Evolutionary conservation across 2,113 vertebrate species (phyloP).

Genomic region (Pipra filicauda): DNA sequence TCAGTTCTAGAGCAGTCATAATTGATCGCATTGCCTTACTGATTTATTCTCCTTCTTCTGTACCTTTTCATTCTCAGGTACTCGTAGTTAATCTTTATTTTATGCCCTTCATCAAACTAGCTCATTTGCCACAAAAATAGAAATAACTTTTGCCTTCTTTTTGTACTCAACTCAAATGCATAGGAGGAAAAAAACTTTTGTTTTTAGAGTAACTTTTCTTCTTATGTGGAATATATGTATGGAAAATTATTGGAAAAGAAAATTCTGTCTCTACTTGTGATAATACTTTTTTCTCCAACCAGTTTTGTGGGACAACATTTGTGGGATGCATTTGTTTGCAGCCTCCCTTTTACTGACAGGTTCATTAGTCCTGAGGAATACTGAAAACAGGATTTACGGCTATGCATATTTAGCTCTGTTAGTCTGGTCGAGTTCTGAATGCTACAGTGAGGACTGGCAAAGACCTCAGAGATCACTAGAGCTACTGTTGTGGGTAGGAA

Average conservation of each 20-base stretch:
- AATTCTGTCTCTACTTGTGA: not conserved
- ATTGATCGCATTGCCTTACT: not conserved
- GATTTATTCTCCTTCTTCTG: not conserved
- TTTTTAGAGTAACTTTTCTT: not conserved
- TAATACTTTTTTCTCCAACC: not conserved
- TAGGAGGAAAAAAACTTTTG: not conserved
- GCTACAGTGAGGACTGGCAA: not conserved
- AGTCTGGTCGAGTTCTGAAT: accelerated
- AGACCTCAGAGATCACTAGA: not conserved
- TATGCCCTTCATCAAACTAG: not conserved
- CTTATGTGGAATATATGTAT: not conserved
- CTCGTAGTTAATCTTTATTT: not conserved
- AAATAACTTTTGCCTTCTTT: not conserved
- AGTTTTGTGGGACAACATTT: not conserved
- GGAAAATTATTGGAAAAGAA: not conserved
- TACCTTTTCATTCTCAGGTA: not conserved
- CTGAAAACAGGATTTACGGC: not conserved
- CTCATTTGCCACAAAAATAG: not conserved
- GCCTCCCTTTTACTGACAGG: not conserved
- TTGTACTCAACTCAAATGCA: not conserved
- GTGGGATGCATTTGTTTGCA: not conserved
- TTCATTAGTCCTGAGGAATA: not conserved
- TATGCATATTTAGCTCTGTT: not conserved
- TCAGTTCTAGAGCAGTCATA: not conserved
- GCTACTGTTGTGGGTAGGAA: not conserved